Conservation (phyloP, 1,140 invertebrate species). For the Diuraphis noxia region DNA sequence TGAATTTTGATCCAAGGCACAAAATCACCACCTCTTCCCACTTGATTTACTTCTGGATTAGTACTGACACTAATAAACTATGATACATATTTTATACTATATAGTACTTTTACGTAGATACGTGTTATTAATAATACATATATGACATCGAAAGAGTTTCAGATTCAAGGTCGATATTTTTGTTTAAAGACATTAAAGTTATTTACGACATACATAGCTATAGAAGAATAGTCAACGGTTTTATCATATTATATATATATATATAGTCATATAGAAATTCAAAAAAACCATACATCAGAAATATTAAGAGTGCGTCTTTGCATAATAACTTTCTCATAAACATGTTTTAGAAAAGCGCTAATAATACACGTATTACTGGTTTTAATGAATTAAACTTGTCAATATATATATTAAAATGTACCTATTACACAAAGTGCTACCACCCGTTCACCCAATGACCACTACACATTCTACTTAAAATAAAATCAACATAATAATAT, state of each 20-base stretch:
- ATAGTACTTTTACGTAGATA: background rate
- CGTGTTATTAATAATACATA: background rate
- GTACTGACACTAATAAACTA: background rate
- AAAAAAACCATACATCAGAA: background rate
- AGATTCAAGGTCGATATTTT: slow-evolving; percentile 23
- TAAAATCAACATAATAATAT: background rate
- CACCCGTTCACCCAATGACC: background rate
- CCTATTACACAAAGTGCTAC: background rate
- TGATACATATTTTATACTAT: too few species aligned
- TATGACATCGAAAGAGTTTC: background rate
- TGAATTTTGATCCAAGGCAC: background rate
- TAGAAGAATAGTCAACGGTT: background rate
- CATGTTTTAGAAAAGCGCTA: background rate
- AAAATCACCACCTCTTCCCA: background rate
- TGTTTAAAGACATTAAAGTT: background rate
- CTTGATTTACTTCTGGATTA: background rate
- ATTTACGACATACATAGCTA: background rate
- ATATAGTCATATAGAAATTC: background rate
- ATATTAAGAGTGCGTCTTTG: slow-evolving; percentile 22
- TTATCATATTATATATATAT: background rate
- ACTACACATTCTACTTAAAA: background rate
- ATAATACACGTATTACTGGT: slow-evolving; percentile 35
- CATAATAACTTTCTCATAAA: slow-evolving; percentile 24
- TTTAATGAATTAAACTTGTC: slow-evolving; percentile 24
- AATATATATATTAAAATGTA: slow-evolving; percentile 20